Conservation (phyloP, 2,113 vertebrate genomes). For the Aix galericulata region DNA sequence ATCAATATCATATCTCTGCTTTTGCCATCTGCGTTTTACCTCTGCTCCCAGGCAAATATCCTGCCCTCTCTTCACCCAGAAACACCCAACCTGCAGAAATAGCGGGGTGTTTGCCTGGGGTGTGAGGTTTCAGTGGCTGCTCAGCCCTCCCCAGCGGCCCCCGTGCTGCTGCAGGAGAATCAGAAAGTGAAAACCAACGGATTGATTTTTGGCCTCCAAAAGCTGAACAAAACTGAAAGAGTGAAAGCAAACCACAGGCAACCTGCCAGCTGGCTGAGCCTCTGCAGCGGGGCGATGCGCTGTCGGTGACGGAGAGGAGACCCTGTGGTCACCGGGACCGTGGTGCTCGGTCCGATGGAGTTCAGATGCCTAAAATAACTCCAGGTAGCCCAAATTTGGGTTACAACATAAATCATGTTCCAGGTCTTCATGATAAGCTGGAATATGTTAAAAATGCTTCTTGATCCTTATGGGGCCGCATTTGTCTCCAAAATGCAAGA, state of each 20-base stretch:
- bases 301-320: neutral
- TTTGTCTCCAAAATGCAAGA: neutral
- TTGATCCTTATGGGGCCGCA: neutral
- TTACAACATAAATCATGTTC: neutral
- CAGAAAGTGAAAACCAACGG: neutral
- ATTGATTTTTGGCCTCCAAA: neutral
- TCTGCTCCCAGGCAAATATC: neutral
- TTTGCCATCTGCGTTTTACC: neutral
- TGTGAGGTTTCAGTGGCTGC: neutral
- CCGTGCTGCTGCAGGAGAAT: neutral
- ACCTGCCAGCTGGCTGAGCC: neutral
- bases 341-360: neutral
- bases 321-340: neutral
- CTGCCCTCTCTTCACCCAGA: neutral
- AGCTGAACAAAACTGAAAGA: neutral
- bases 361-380: neutral
- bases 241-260: conserved; percentile 36
- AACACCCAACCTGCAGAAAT: neutral
- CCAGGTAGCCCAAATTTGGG: neutral
- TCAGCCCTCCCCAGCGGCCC: neutral
- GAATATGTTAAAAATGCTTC: neutral
- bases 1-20: neutral
- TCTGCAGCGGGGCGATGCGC: neutral
- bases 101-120: neutral
- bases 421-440: neutral